Percentiles rank a stretch among this genome's conserved stretches.
Evolutionary conservation across 2,113 vertebrate genomes (phyloP).

Genomic region (Aphyosemion australe): DNA sequence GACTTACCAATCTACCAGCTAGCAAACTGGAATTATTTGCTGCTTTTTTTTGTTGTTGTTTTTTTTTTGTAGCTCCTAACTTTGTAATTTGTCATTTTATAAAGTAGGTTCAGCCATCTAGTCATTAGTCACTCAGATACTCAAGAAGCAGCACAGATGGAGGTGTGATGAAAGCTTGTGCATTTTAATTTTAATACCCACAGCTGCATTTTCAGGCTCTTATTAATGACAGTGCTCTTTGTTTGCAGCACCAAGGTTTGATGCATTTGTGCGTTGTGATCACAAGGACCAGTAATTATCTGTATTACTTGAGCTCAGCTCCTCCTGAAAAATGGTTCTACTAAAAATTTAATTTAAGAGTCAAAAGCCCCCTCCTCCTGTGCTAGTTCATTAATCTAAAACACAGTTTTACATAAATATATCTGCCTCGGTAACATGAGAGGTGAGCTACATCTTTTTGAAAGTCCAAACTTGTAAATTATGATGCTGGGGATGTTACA

Average conservation of each 20-base stretch:
- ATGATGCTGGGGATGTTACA: constrained; percentile 53
- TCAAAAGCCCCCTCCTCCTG: constrained; percentile 41
- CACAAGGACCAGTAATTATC: constrained; percentile 61
- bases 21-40: constrained; percentile 27
- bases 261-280: constrained; percentile 58
- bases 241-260: constrained; percentile 47
- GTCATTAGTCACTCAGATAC: constrained; percentile 33
- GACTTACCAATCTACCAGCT: constrained; percentile 16
- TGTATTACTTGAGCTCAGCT: constrained; percentile 42
- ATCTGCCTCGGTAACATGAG: constrained; percentile 46
- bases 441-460: constrained; percentile 50
- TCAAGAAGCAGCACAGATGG: constrained; percentile 39
- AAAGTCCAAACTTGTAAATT: constrained; percentile 62
- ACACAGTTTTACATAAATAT: constrained; percentile 58
- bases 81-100: constrained; percentile 48
- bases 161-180: constrained; percentile 41
- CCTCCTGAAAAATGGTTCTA: constrained; percentile 65
- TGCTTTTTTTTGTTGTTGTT: constrained; percentile 30
- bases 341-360: constrained; percentile 68
- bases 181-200: constrained; percentile 51
- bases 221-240: constrained; percentile 50
- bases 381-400: constrained; percentile 67
- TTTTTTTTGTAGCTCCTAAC: constrained; percentile 44
- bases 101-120: constrained; percentile 36
- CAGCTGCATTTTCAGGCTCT: constrained; percentile 46